Evolutionary conservation across 1,140 invertebrate species (phyloP).

Genomic region (Neodiprion virginianus): DNA sequence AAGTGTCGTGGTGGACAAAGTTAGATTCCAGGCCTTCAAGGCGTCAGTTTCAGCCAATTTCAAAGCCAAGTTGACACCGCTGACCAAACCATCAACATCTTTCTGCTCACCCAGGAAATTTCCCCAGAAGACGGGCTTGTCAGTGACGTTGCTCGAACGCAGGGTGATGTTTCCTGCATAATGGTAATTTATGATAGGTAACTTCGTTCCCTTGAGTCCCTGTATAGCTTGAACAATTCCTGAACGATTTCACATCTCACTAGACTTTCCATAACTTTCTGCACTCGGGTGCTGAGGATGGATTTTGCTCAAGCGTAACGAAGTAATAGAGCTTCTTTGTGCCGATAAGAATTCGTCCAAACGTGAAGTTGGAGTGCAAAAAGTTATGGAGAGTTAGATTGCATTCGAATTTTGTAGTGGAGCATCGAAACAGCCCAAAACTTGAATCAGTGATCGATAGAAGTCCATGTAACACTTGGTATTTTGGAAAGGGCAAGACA

Average conservation of each 20-base stretch:
- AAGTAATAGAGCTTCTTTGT: too few species aligned
- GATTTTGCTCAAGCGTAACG: too few species aligned
- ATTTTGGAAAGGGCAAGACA: constrained; percentile 8
- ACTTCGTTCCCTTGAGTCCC: not conserved
- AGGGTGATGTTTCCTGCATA: constrained; percentile 63
- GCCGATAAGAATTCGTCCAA: too few species aligned
- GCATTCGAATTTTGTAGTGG: too few species aligned
- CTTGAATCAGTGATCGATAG: too few species aligned
- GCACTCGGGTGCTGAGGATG: not conserved
- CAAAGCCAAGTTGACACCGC: constrained; percentile 48
- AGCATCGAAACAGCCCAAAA: too few species aligned
- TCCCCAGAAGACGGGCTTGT: constrained; percentile 67
- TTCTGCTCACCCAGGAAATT: constrained; percentile 61
- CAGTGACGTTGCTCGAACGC: constrained; percentile 60
- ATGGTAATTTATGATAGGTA: not conserved
- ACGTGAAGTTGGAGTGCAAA: too few species aligned
- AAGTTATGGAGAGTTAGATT: too few species aligned
- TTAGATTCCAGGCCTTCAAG: constrained; percentile 41
- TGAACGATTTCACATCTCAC: not conserved
- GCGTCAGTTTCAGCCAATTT: constrained; percentile 41
- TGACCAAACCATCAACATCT: constrained; percentile 56
- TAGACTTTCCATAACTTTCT: too few species aligned
- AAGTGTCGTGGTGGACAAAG: constrained; percentile 22
- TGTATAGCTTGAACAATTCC: not conserved
- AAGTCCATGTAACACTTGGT: too few species aligned